Percentiles rank a stretch among this genome's conserved stretches.
Conservation (phyloP, 2,113 vertebrate genomes). For the Poecile atricapillus region DNA sequence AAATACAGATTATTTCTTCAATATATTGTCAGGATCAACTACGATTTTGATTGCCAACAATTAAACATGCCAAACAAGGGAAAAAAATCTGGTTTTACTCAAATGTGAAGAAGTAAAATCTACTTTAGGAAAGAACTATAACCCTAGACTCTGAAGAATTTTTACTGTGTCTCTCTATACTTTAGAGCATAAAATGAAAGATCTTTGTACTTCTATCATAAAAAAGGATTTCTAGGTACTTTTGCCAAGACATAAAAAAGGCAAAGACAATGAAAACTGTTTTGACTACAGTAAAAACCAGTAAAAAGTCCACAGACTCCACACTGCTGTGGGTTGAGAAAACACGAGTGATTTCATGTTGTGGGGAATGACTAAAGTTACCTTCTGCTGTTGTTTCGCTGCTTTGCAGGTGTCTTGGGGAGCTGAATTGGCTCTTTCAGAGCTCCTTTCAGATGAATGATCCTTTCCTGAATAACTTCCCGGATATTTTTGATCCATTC, state of each 20-base stretch:
- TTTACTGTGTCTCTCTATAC: background rate
- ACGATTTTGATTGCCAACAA: background rate
- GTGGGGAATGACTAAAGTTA: conserved; percentile 30
- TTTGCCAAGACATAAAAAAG: background rate
- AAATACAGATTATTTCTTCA: background rate
- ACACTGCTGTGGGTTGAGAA: background rate
- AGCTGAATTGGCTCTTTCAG: conserved; percentile 95
- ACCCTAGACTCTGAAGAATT: background rate
- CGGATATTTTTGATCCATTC: conserved; percentile 99
- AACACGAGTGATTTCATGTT: background rate
- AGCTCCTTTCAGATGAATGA: conserved; percentile 96
- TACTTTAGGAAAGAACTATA: background rate
- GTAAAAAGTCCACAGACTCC: background rate
- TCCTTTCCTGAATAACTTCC: conserved; percentile 98
- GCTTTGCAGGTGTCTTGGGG: conserved; percentile 92
- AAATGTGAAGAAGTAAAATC: background rate
- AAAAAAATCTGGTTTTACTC: background rate
- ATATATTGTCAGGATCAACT: background rate
- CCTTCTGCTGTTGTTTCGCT: conserved; percentile 91
- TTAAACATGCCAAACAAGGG: background rate
- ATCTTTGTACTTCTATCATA: background rate
- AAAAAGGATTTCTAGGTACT: background rate
- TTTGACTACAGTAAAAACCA: background rate
- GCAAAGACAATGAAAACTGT: background rate
- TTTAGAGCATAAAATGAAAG: background rate